A percentile compares a stretch with the other conserved stretches of the same genome.
These are phyloP conservation scores for Alethe castanea DNA, from an alignment of 2,113 vertebrate genomes.

Conservation along the genomic window DNA sequence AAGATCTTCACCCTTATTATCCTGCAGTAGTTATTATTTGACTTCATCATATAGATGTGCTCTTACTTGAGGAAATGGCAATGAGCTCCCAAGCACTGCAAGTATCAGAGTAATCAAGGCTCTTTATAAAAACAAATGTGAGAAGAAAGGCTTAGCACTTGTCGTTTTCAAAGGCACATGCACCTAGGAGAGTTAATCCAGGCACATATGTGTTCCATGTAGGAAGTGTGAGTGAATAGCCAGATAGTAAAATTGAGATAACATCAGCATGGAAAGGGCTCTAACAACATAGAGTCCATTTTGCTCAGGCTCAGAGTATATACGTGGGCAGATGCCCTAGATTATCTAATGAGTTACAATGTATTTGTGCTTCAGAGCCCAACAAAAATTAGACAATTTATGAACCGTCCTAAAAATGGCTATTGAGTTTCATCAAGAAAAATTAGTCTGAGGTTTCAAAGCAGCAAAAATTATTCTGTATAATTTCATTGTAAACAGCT, in stretches of 20 bases:
- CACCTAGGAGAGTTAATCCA: neutral
- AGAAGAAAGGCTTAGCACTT: neutral
- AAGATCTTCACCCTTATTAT: neutral
- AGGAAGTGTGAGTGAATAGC: neutral
- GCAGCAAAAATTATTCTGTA: neutral
- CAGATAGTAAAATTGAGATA: neutral
- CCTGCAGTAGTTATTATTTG: neutral
- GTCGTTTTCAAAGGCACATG: neutral
- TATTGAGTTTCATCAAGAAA: neutral
- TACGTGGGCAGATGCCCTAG: neutral
- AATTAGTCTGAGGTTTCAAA: neutral
- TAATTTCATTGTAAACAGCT: neutral
- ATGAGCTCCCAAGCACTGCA: neutral
- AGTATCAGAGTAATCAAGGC: neutral
- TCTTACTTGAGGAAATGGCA: neutral
- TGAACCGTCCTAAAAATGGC: neutral
- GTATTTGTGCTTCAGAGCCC: neutral
- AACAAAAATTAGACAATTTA: neutral
- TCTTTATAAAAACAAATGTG: neutral
- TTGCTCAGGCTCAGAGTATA: neutral
- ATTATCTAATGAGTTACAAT: neutral
- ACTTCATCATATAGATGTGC: neutral
- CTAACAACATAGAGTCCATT: neutral
- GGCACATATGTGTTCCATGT: rapidly evolving
- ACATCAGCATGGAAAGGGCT: neutral